Conservation (phyloP, 2,113 vertebrate genomes). For the Struthio camelus region DNA sequence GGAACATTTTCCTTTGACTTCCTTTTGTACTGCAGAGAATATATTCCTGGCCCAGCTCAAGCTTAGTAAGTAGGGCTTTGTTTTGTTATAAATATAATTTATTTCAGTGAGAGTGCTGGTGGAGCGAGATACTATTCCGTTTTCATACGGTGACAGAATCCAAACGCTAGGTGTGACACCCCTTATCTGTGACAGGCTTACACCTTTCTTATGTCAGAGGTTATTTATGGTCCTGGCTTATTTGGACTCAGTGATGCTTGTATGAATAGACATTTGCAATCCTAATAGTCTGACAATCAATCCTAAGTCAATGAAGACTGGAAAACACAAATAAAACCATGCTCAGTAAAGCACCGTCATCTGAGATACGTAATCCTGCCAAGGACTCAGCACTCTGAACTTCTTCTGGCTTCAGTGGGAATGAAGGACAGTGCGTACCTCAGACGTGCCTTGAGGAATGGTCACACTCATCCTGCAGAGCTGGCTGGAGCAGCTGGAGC, state of each 20-base stretch:
- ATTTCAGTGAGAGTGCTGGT: background rate
- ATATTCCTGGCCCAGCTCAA: background rate
- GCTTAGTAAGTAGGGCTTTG: background rate
- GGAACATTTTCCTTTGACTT: background rate
- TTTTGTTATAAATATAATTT: background rate
- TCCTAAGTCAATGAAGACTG: background rate
- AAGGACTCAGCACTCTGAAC: background rate
- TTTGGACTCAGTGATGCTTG: background rate
- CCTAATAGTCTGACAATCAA: background rate
- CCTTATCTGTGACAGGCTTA: background rate
- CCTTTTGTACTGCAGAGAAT: background rate
- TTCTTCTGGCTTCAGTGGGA: background rate
- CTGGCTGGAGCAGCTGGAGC: background rate
- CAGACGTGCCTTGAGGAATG: background rate
- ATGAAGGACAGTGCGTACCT: background rate
- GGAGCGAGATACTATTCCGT: background rate
- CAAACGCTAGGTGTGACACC: background rate
- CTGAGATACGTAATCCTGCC: no score
- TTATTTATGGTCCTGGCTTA: background rate
- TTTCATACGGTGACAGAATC: background rate
- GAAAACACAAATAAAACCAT: background rate
- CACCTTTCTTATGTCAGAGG: background rate
- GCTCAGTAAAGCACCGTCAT: background rate
- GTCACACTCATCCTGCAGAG: background rate
- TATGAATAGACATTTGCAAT: accelerated